Evolutionary conservation across 2,797 vertebrate species (phyloP), one percentile per base, ranked within the genome.

Genomic region (Brachyalestes nurse): DNA sequence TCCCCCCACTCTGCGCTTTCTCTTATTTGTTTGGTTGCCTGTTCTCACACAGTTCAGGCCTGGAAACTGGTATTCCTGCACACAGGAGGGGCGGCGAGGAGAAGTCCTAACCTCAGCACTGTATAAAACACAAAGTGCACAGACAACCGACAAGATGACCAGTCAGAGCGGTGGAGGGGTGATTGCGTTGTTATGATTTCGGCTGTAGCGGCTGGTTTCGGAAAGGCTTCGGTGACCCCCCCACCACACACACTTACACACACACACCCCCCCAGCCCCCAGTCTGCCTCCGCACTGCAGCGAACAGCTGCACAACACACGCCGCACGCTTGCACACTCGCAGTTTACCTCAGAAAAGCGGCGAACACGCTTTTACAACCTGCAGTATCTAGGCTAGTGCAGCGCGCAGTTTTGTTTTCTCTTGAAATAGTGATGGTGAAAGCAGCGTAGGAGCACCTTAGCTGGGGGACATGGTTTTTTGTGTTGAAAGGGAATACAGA

Each of bases 391-490:
- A 85, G 78, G 89, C 90, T 93, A 89, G 88, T 87, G 51, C 88
- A 88, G 82, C 79, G 83, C 87, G 80, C 92, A 93, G 92, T 94
- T 95, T 94, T 94, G 93, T 94, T 93, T 93, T 91, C 91, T 93
- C 91, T 94, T 93, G 86, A 93, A 93, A 94, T 90, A 92, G 90
- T 93, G 88, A 89, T 93, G 89, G 91, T 90, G 89, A 89, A 92
- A 93, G 92, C 89, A 90, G 88, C 84, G 88, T 89, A 91, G 83
- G 87, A 91, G 90, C 90, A 92, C 91, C 89, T 91, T 92, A 89
- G 93, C 93, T 94, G 88, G 91, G 91, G 92, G 92, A 94, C 90
- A 92, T 94, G 91, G 92, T 92, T 92, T 90, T 93, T 93, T 91
- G 89, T 92, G 90, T 94, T 94, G 88, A 94, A 93, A 93, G 92